Evolutionary conservation across 2,888 invertebrate genomes (phyloP).

Genomic region (Nemotelus nigrinus): DNA sequence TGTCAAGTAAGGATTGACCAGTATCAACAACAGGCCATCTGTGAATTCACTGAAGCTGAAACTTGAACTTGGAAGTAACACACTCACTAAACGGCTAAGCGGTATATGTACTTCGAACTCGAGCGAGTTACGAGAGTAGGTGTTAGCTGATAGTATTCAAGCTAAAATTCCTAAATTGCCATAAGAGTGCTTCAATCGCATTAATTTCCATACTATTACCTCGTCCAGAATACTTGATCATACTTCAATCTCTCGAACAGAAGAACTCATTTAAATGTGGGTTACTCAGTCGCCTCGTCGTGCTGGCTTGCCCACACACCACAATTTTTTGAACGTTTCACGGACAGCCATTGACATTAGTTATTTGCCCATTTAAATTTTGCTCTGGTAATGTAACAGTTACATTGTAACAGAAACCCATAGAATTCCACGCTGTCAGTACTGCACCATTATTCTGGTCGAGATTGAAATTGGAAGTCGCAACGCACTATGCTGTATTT

Average conservation of each 20-base stretch:
- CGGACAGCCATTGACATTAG: slow-evolving; percentile 4
- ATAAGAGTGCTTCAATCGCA: too few relatives aligned
- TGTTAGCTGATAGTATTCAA: too few relatives aligned
- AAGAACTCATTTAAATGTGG: too few relatives aligned
- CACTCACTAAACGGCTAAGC: background rate
- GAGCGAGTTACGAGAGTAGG: too few relatives aligned
- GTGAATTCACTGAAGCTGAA: background rate
- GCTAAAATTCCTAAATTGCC: too few relatives aligned
- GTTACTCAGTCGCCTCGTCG: too few relatives aligned
- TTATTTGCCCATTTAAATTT: slow-evolving; percentile 34
- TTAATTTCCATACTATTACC: too few relatives aligned
- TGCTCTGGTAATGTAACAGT: slow-evolving; percentile 33
- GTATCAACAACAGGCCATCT: background rate
- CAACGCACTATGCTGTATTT: slow-evolving; percentile 5
- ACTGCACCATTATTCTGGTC: slow-evolving; percentile 35
- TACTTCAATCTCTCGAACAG: too few relatives aligned
- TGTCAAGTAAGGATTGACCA: background rate
- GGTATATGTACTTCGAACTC: too few relatives aligned
- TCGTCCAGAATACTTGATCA: too few relatives aligned
- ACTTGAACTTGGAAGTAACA: background rate
- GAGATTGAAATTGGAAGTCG: background rate
- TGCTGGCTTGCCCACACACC: background rate
- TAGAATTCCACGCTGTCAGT: slow-evolving; percentile 23
- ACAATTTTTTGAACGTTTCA: background rate
- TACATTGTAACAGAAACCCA: slow-evolving; percentile 27